These are phyloP conservation scores for Cariama cristata DNA, from an alignment of 2,113 vertebrate species.

Conservation along the genomic window DNA sequence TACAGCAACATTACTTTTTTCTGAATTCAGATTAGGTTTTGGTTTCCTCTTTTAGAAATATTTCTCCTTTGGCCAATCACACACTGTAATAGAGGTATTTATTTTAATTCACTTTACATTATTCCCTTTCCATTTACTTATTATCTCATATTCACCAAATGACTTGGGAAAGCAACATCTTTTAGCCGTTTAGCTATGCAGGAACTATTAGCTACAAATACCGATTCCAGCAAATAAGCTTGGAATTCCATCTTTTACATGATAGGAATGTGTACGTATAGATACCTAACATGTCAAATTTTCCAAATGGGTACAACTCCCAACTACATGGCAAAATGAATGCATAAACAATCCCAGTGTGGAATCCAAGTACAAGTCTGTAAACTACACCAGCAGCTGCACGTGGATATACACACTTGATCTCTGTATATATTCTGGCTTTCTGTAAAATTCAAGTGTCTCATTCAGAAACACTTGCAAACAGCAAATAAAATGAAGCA, in stretches of 20 bases:
- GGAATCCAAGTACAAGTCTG: neutral
- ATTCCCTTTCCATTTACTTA: neutral
- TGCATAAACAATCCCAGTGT: neutral
- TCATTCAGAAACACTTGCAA: neutral
- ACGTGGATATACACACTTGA: neutral
- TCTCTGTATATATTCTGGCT: neutral
- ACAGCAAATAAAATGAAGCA: neutral
- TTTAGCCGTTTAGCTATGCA: neutral
- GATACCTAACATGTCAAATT: neutral
- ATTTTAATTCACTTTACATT: neutral
- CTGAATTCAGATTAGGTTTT: neutral
- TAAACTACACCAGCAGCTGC: neutral
- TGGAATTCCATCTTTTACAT: neutral
- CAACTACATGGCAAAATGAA: neutral
- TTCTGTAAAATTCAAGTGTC: neutral
- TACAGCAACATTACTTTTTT: neutral
- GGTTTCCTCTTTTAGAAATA: neutral
- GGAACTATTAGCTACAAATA: neutral
- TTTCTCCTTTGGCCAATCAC: neutral
- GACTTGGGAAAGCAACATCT: neutral
- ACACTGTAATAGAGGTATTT: neutral
- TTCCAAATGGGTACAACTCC: neutral
- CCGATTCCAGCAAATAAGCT: neutral
- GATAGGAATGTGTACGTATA: neutral
- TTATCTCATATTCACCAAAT: neutral